phyloP scores from a whole-genome alignment of 2,888 invertebrate species.

The Cetonia aurata region DNA sequence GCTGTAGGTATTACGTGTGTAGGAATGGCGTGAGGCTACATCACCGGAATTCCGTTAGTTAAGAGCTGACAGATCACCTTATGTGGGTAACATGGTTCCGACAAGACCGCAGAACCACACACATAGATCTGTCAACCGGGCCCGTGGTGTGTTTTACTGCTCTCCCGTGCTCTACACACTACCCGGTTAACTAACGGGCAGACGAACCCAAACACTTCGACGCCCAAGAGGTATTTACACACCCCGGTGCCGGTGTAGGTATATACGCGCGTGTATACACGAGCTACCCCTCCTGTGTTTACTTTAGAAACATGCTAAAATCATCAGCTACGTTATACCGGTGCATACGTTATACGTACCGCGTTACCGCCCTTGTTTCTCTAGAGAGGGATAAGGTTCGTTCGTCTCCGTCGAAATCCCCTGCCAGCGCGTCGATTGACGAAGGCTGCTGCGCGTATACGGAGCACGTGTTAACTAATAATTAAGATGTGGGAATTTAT shows the following conservation, averaged over 20 bases:
- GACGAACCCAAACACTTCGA: conserved; percentile 48
- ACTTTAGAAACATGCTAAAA: conserved; percentile 56
- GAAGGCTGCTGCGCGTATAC: conserved; percentile 6
- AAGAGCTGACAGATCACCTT: conserved; percentile 61
- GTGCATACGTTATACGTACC: background rate
- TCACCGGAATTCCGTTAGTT: conserved; percentile 35
- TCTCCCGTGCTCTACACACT: conserved; percentile 13
- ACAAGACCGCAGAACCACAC: conserved; percentile 59
- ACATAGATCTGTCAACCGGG: conserved; percentile 60
- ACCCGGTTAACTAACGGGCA: conserved; percentile 22
- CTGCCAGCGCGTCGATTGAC: conserved; percentile 31
- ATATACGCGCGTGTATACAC: background rate
- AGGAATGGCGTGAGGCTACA: background rate
- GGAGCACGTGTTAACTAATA: conserved; percentile 41
- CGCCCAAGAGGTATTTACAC: conserved; percentile 57
- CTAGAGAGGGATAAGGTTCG: conserved; percentile 1
- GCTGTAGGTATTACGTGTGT: no score
- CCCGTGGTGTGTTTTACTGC: conserved; percentile 53
- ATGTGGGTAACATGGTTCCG: conserved; percentile 57
- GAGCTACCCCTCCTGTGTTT: conserved; percentile 50
- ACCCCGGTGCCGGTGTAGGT: conserved; percentile 47
- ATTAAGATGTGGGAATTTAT: conserved; percentile 34
- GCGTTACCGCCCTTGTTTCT: background rate
- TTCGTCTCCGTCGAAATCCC: conserved; percentile 11
- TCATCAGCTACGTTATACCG: conserved; percentile 49